phyloP scores from a whole-genome alignment of 2,797 vertebrate genomes.

The Glossophaga mutica region DNA sequence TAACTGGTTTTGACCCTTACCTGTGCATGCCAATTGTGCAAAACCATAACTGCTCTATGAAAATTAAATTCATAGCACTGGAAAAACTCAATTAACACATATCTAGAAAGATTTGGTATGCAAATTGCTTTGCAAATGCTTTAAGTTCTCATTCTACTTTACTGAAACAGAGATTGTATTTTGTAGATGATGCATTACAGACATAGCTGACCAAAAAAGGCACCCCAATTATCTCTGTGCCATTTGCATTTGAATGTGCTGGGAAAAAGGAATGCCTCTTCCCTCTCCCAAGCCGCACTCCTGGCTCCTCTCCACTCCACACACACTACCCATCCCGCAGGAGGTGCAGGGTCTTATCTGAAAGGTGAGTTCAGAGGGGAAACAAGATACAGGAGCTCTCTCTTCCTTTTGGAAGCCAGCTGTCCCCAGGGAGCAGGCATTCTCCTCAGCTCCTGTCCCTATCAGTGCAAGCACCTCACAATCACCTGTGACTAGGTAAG shows the following conservation, averaged over 20 bases:
- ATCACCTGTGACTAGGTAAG: not conserved
- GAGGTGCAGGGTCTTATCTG: not conserved
- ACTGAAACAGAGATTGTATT: not conserved
- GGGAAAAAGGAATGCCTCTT: not conserved
- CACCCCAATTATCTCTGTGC: not conserved
- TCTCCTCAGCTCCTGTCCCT: not conserved
- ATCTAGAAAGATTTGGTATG: not conserved
- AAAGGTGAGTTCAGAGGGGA: not conserved
- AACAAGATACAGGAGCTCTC: not conserved
- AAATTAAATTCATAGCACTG: not conserved
- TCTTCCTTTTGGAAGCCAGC: not conserved
- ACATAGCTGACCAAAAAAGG: not conserved
- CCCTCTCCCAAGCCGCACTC: not conserved
- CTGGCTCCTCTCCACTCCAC: not conserved
- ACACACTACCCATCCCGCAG: not conserved
- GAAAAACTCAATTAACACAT: not conserved
- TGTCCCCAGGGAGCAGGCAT: not conserved
- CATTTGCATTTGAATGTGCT: not conserved
- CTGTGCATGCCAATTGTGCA: not conserved
- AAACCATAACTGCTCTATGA: slow-evolving; percentile 19
- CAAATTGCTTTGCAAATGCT: not conserved
- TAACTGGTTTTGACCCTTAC: not conserved
- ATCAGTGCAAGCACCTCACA: not conserved
- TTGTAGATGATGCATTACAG: not conserved
- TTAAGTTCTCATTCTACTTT: not conserved